phyloP scores from a whole-genome alignment of 1,140 invertebrate species.

The Nebria ingens region DNA sequence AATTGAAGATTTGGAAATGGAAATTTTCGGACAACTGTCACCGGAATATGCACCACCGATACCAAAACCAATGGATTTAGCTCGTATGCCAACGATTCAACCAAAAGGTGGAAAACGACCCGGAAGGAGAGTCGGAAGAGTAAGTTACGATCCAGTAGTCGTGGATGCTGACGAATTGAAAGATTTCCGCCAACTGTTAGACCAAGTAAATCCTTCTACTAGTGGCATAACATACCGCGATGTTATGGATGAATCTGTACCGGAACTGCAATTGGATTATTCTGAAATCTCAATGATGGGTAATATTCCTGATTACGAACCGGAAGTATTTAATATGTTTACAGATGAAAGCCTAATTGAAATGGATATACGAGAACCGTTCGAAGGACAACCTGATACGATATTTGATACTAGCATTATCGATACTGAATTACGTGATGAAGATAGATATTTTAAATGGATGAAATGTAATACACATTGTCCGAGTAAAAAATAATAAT shows the following conservation, averaged over 20 bases:
- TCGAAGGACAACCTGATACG: not conserved
- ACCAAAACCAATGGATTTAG: not conserved
- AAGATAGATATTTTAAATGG: conserved; percentile 1
- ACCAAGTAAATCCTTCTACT: not conserved
- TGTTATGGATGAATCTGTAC: not conserved
- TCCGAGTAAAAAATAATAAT: too few relatives aligned
- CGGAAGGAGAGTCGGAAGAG: not conserved
- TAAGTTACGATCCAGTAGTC: not conserved
- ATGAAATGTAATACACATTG: too few relatives aligned
- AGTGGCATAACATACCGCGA: not conserved
- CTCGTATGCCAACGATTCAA: not conserved
- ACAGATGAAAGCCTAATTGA: too few relatives aligned
- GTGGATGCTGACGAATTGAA: not conserved
- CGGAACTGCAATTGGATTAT: not conserved
- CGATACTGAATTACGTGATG: not conserved
- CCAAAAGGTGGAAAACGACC: not conserved
- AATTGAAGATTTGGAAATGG: not conserved
- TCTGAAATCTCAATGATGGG: not conserved
- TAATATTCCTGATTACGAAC: not conserved
- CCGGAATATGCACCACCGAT: not conserved
- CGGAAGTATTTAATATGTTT: not conserved
- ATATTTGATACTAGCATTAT: not conserved
- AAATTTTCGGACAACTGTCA: not conserved
- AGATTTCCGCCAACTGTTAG: not conserved
- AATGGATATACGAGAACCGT: too few relatives aligned